Evolutionary conservation across 2,888 invertebrate species (phyloP).

Genomic region (Lumbricus terrestris): DNA sequence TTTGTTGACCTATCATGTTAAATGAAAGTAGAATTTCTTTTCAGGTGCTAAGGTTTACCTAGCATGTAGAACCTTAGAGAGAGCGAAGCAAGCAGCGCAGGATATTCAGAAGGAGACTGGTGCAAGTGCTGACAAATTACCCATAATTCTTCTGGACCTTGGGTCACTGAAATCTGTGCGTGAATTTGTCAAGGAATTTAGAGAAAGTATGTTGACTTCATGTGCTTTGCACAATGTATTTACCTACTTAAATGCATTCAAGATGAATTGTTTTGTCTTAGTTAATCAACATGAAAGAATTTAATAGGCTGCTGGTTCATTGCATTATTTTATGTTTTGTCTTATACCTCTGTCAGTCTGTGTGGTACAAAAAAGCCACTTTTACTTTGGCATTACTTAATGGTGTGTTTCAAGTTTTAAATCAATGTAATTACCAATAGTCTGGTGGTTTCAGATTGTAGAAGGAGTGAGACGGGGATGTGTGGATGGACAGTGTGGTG

Average conservation of each 20-base stretch:
- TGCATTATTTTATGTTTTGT: no score
- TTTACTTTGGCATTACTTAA: no score
- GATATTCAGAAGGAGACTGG: constrained; percentile 30
- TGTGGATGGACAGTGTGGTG: no score
- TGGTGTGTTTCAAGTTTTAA: no score
- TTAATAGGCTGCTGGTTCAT: no score
- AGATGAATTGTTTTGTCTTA: not conserved
- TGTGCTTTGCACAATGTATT: not conserved
- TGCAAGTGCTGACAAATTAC: constrained; percentile 60
- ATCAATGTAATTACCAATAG: no score
- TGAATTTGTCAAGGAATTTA: constrained; percentile 70
- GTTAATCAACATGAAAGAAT: no score
- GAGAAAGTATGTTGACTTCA: constrained; percentile 57
- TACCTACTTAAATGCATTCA: not conserved
- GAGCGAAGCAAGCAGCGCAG: constrained; percentile 28
- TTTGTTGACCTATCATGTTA: not conserved
- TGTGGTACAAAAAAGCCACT: no score
- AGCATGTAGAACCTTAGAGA: constrained; percentile 32
- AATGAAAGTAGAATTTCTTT: not conserved
- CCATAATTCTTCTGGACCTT: constrained; percentile 75
- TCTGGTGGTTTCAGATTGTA: no score
- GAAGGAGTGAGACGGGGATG: no score
- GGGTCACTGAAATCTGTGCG: constrained; percentile 73
- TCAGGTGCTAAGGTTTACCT: constrained; percentile 35
- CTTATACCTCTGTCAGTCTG: no score